phyloP scores from a whole-genome alignment of 2,797 vertebrate genomes.

The Hirundo rustica region DNA sequence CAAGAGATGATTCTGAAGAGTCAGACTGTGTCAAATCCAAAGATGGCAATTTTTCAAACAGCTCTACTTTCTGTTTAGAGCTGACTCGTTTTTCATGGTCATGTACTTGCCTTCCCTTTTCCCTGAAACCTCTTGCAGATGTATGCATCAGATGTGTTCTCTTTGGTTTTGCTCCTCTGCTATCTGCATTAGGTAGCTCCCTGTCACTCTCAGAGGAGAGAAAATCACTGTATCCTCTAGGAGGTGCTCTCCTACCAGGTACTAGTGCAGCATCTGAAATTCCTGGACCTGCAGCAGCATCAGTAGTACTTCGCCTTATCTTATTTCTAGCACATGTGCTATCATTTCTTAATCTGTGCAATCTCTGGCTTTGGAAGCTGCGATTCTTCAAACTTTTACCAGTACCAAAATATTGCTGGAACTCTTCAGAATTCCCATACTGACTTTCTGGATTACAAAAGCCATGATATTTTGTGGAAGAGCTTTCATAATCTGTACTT shows the following conservation, averaged over 20 bases:
- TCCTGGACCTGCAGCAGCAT: slow-evolving; percentile 41
- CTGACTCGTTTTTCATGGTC: slow-evolving; percentile 73
- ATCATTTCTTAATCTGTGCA: slow-evolving; percentile 80
- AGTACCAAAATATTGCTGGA: slow-evolving; percentile 68
- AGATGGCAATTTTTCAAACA: slow-evolving; percentile 68
- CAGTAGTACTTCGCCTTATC: slow-evolving; percentile 58
- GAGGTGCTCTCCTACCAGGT: slow-evolving; percentile 76
- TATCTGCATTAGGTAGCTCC: slow-evolving; percentile 74
- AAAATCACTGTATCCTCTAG: slow-evolving; percentile 66
- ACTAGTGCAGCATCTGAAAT: slow-evolving; percentile 41
- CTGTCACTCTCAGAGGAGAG: slow-evolving; percentile 76
- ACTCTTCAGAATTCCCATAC: slow-evolving; percentile 69
- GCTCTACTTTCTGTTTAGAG: slow-evolving; percentile 70
- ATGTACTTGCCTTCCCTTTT: slow-evolving; percentile 73
- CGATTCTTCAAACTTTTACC: slow-evolving; percentile 69
- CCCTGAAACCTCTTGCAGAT: slow-evolving; percentile 77
- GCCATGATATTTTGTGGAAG: slow-evolving; percentile 64
- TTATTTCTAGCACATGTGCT: slow-evolving; percentile 64
- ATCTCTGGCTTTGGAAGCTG: slow-evolving; percentile 75
- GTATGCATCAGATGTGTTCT: slow-evolving; percentile 78
- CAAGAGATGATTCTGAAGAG: slow-evolving; percentile 70
- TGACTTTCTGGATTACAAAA: slow-evolving; percentile 67
- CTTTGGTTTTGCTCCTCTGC: slow-evolving; percentile 81
- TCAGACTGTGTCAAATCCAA: slow-evolving; percentile 70
- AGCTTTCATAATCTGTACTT: slow-evolving; percentile 60